Evolutionary conservation across 1,140 invertebrate genomes (phyloP), one percentile per base, ranked within the genome.

Genomic region (Drosophila parabipectinata): DNA sequence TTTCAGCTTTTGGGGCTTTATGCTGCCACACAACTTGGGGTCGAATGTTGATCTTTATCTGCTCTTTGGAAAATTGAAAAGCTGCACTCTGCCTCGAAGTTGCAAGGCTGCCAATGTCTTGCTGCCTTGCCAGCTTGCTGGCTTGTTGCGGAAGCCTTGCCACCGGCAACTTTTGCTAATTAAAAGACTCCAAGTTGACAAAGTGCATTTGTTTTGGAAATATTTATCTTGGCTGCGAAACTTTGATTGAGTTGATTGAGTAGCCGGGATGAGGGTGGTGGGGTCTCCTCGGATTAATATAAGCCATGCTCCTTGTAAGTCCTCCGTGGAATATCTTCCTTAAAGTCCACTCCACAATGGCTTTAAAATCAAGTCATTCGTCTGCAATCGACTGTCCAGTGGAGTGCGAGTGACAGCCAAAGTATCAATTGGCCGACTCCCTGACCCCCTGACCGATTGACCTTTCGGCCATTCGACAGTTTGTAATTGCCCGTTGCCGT

Each of bases 141-240:
- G 14, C 15, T 32, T 9, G 54, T 8, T 51, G 32, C 10, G 52
- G 18, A 21, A 39, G 44, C 24, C 28, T 28, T 4, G 62, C 63
- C 45, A 8, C 15, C 12, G 63, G 63, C 59, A 67, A 67, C 63
- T 67, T 67, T 67, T 67, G 32, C 63, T 67, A 67, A 67, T 67
- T 67, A 67, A 67, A 67, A 63, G 59, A 67, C 63, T 66, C 45
- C 7, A n/a, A 63, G 63, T 63, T 67, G 63, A 67, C 63, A 67
- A 63, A 67, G 59, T 67, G 63, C 63, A 66, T 45, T 58, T 47
- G 39, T 58, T 21, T 63, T 47, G 55, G 41, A 21, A 41, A 60
- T 60, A 60, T 63, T 66, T 66, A 32, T 66, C 45, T 66, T 51
- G 44, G 8, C 12, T 37, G 34, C 18, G 0, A 63, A 32, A 67